Conservation (phyloP, 2,888 invertebrate genomes). For the Augiades crinisus region DNA sequence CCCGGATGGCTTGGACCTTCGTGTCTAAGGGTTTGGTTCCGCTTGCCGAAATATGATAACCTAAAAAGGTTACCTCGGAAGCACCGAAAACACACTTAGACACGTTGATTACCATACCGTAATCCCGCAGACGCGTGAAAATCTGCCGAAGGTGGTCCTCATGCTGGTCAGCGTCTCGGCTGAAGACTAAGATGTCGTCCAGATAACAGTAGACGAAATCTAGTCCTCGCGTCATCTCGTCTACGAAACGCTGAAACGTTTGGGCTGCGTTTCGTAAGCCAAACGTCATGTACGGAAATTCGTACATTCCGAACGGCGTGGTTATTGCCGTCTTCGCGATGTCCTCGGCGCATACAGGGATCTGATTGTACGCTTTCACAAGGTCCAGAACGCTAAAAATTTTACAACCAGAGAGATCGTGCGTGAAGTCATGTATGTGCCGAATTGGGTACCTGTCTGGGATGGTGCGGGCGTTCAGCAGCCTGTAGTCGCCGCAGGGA, state of each 20-base stretch:
- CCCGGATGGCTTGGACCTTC: constrained; percentile 36
- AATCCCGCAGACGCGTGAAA: constrained; percentile 31
- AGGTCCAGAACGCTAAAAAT: constrained; percentile 28
- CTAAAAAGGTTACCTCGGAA: constrained; percentile 31
- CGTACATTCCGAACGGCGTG: constrained; percentile 45
- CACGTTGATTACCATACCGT: constrained; percentile 34
- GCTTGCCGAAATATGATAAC: constrained; percentile 27
- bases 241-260: no score
- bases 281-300: no score
- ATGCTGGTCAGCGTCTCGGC: constrained; percentile 29
- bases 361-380: constrained; percentile 49
- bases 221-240: no score
- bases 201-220: no score
- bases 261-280: no score
- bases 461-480: constrained; percentile 41
- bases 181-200: constrained; percentile 39
- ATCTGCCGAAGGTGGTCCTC: constrained; percentile 31
- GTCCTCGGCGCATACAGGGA: constrained; percentile 46
- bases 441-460: constrained; percentile 44
- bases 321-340: constrained; percentile 47
- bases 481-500: constrained; percentile 47
- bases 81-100: constrained; percentile 36
- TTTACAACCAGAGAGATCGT: constrained; percentile 27
- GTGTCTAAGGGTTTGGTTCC: constrained; percentile 41
- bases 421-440: constrained; percentile 30